Base-by-base conservation (phyloP, 2,113 vertebrate species). In the Illadopsis cleaveri region DNA sequence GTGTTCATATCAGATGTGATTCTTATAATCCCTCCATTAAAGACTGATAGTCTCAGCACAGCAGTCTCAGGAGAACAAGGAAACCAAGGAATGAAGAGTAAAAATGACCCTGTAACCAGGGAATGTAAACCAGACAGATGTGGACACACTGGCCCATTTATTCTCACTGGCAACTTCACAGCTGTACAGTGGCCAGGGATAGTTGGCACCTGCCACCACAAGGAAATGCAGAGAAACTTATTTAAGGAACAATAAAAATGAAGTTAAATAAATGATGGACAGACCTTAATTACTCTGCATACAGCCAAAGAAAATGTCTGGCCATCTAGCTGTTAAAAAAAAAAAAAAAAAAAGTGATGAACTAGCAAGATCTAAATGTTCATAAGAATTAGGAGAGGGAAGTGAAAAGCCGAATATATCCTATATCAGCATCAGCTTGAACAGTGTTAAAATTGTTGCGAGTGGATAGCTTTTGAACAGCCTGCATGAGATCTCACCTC, bases 401-500 rank as follows among this genome's bases (percentile, higher is more conserved):
- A 81, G 56, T 53, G 45, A 93, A 96, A 96, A 93, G 33, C 88
- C 33, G 3, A 86, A 86, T 75, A 73, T 88, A 91, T 62, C 79
- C 75, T 75, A 19, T 62, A 90, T 37, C 79, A 66, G 82, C 73
- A 31, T 27, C 5, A 0, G 70, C 72, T 65, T 77, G 82, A 94
- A 84, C 70, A 86, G 79, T 54, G 88, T 65, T 85, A 85, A 94
- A 90, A 93, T 38, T 54, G 54, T 65, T 60, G 61, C 1, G 0
- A 93, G 73, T 27, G 58, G 93, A 90, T 73, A 91, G 87, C 68
- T 88, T 92, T 58, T 88, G 92, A 96, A 96, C 87, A 96, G 93
- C 84, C 85, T 95, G 94, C 75, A 15, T 92, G 92, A 95, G 87
- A 96, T 96, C 93, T 95, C 96, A 95, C 92, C 92, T 94, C 92